phyloP scores from a whole-genome alignment of 2,888 invertebrate genomes.

The Caradrina kadenii region DNA sequence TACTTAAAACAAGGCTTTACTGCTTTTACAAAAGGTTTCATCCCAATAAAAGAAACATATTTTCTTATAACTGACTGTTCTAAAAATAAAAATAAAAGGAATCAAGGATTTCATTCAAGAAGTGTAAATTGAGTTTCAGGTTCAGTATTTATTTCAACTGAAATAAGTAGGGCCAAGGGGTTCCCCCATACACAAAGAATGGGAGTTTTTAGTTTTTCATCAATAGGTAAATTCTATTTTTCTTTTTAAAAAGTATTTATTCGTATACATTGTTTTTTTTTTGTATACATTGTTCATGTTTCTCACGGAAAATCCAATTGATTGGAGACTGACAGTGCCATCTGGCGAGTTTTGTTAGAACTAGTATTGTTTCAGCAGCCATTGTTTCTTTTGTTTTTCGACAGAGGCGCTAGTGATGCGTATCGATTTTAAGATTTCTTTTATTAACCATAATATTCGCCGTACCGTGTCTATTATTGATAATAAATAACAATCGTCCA shows the following conservation, averaged over 20 bases:
- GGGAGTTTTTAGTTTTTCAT: constrained; percentile 4
- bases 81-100: neutral
- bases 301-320: constrained; percentile 20
- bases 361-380: constrained; percentile 3
- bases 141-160: neutral
- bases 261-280: neutral
- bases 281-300: constrained; percentile 26
- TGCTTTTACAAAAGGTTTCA: neutral
- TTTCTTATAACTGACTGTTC: too few species aligned
- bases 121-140: neutral
- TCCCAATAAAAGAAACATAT: neutral
- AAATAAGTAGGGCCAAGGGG: neutral
- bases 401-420: constrained; percentile 47
- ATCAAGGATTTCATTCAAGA: neutral
- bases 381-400: constrained; percentile 19
- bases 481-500: too few species aligned
- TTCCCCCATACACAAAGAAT: constrained; percentile 3
- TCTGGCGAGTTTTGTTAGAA: constrained; percentile 39
- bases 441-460: too few species aligned
- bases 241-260: neutral
- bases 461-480: too few species aligned
- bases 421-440: neutral
- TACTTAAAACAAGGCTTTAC: neutral
- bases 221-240: neutral
- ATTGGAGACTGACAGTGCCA: constrained; percentile 40